phyloP scores from a whole-genome alignment of 2,888 invertebrate genomes.

The Heliconius hortense region DNA sequence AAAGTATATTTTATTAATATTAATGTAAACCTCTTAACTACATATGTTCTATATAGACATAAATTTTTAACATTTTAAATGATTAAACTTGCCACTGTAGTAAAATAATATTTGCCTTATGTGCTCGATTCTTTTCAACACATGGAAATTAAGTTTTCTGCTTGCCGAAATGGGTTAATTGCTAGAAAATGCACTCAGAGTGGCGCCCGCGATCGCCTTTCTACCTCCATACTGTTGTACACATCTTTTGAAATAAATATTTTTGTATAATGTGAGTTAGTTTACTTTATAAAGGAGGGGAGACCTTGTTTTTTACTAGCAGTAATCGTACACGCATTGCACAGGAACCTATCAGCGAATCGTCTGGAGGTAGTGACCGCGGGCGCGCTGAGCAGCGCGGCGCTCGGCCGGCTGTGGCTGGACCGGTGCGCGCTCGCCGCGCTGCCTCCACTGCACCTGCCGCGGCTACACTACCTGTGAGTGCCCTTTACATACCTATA shows the following conservation, averaged over 20 bases:
- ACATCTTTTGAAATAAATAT: neutral
- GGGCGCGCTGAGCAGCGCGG: slow-evolving; percentile 83
- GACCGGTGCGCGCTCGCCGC: slow-evolving; percentile 82
- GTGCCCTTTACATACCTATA: slow-evolving; percentile 52
- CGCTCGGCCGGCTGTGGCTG: slow-evolving; percentile 84
- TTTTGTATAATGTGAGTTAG: neutral
- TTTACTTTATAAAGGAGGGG: neutral
- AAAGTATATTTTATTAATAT: neutral
- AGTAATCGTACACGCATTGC: slow-evolving; percentile 40
- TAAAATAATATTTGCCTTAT: neutral
- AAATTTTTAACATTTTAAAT: neutral
- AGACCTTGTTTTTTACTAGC: neutral
- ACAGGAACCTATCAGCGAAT: slow-evolving; percentile 90
- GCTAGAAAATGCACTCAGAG: no score
- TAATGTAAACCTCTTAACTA: neutral
- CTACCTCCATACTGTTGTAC: neutral
- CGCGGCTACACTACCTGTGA: slow-evolving; percentile 83
- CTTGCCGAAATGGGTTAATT: slow-evolving; percentile 1
- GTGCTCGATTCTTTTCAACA: neutral
- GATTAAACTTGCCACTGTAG: neutral
- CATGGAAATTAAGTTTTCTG: neutral
- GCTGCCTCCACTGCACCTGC: slow-evolving; percentile 80
- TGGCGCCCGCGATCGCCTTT: no score
- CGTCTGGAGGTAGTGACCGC: slow-evolving; percentile 85
- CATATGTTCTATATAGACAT: neutral